phyloP scores from a whole-genome alignment of 2,797 vertebrate species.

The Thaleichthys pacificus region DNA sequence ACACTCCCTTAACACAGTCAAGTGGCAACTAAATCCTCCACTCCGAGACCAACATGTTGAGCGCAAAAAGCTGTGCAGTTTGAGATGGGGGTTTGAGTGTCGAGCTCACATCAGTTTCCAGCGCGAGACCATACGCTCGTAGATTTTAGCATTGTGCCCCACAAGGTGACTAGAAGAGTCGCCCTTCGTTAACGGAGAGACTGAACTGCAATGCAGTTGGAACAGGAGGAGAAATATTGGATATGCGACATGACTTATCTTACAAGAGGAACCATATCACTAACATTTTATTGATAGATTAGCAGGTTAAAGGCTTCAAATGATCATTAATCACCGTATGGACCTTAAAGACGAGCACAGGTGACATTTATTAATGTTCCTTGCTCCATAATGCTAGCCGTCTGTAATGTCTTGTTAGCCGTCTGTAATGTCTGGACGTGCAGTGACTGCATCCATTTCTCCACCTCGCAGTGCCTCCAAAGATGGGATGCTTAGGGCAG shows the following conservation, averaged over 20 bases:
- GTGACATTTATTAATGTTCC: too few species aligned
- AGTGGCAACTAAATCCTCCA: neutral
- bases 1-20: neutral
- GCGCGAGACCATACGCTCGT: neutral
- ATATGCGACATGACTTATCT: slow-evolving; percentile 4
- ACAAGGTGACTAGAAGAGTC: slow-evolving; percentile 13
- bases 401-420: neutral
- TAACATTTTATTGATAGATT: too few species aligned
- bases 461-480: too few species aligned
- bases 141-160: neutral
- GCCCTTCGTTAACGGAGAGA: neutral
- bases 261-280: too few species aligned
- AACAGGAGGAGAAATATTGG: slow-evolving; percentile 1
- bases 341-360: too few species aligned
- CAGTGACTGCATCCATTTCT: too few species aligned
- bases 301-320: too few species aligned
- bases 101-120: neutral
- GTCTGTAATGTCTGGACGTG: neutral
- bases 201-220: slow-evolving; percentile 13
- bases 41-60: neutral
- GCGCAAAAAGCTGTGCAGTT: neutral
- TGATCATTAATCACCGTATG: too few species aligned
- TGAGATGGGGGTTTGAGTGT: neutral
- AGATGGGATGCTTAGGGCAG: too few species aligned
- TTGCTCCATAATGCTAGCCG: slow-evolving; percentile 3